Evolutionary conservation across 35 echinoderm and acorn worm genomes (phyloP), one percentile per base, ranked within the genome.

Genomic region (Apostichopus japonicus): DNA sequence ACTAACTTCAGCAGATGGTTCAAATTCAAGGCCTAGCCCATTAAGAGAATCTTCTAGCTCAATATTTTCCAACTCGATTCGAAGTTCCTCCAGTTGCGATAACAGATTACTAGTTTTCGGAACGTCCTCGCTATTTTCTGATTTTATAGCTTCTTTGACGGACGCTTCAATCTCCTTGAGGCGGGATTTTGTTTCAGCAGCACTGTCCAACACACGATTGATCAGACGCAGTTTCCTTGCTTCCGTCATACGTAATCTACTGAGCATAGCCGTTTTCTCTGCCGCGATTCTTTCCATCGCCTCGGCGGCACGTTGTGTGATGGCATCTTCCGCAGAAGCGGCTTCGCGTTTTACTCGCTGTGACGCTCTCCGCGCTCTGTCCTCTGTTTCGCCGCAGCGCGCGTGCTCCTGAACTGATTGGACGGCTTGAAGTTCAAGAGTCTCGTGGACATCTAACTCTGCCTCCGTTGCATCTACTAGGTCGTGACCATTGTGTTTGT

Each of bases 391-490:
- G 22, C 83, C 22, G 4, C 83, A 87, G 11, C 83, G 83, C 54
- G 83, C 83, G 11, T 87, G 83, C 57, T 87, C 83, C 83, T 87
- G 83, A 65, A 87, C 83, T 22, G 83, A 87, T 65, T 87, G 55
- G 83, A 87, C 83, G 6, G 83, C 83, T 65, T 87, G 83, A 22
- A 87, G 59, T 55, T 87, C 83, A 65, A 87, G 54, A n/a, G 83
- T 87, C 83, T 87, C 83, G 83, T 87, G 83, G 55, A 87, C 83
- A 87, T 87, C 83, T 56, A 87, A 21, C 83, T 87, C 83, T 65
- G 83, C 83, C 13, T 87, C 55, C 55, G 83, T 87, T 56, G 83
- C 83, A 61, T 87, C 83, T 19, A 87, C 83, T 9, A 87, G 83
- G 55, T 87, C 83, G 22, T 87, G 83, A 22, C 83, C 83, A 10